Evolutionary conservation across 2,888 invertebrate genomes (phyloP).

Genomic region (Spilosoma lubricipeda): DNA sequence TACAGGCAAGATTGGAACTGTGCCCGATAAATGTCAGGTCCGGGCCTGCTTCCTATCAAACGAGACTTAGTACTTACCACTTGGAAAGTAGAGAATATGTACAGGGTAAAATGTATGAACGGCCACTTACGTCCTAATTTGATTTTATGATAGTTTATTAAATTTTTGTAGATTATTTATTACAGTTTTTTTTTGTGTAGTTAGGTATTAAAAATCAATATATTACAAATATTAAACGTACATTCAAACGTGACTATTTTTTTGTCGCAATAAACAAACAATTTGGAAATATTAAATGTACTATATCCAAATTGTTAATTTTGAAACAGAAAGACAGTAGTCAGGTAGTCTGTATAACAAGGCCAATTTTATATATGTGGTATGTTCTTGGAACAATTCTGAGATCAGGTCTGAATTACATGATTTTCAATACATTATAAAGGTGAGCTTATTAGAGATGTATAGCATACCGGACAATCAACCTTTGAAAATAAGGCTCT

Average conservation of each 20-base stretch:
- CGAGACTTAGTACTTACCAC: constrained; percentile 5
- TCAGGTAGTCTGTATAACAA: background rate
- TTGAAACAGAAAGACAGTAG: too few relatives aligned
- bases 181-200: too few relatives aligned
- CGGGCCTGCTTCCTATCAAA: constrained; percentile 7
- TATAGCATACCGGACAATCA: background rate
- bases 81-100: constrained; percentile 3
- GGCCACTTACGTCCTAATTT: background rate
- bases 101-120: background rate
- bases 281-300: too few relatives aligned
- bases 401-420: constrained; percentile 16
- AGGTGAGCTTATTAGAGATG: background rate
- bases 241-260: too few relatives aligned
- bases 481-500: background rate
- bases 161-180: too few relatives aligned
- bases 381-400: constrained; percentile 11
- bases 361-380: constrained; percentile 20
- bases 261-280: too few relatives aligned
- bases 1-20: constrained; percentile 22
- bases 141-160: background rate
- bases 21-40: constrained; percentile 23
- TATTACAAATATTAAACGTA: too few relatives aligned
- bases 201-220: too few relatives aligned
- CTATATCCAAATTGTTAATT: too few relatives aligned
- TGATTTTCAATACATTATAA: background rate